Evolutionary conservation across 2,113 vertebrate genomes (phyloP), one percentile per base, ranked within the genome.

Genomic region (Chloebia gouldiae): DNA sequence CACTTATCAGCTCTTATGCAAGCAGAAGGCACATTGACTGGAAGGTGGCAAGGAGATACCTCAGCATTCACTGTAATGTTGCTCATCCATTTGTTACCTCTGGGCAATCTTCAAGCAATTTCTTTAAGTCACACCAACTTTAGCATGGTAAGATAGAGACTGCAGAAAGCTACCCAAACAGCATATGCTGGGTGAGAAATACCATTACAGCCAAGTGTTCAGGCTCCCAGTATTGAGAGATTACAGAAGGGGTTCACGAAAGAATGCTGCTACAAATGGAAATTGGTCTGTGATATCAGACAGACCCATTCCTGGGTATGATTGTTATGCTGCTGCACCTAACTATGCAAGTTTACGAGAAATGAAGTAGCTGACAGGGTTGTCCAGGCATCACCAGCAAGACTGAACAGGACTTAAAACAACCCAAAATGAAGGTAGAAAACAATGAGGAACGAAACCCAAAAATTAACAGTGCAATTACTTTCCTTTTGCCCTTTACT

Each of bases 281-380:
- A 80, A 56, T 1, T 13, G 7, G 30, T 24, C 31, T 51, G n/a
- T 10, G 20, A 3, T 45, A 37, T 5, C 50, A 77, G 19, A 63
- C 24, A 89, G 47, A 59, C 4, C 6, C 30, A 56, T 28, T 56
- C 27, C 28, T 5, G 12, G 3, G 28, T 27, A 60, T 0, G 1
- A 31, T 17, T 57, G 40, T 65, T 42, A 37, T 17, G 30, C 10
- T 49, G 61, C 39, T 35, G n/a, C 18, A 65, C 11, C 8, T 35
- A 78, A 71, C 9, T 13, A 42, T 3, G 5, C 9, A 77, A 69
- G 33, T 22, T 61, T 21, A 75, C 0, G 0, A 87, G 50, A 45
- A 83, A 54, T 2, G 0, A 17, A 59, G 18, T 6, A 22, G 47
- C 27, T 7, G 3, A 56, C 4, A 73, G 23, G 6, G 10, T 0